Conservation (phyloP, 2,113 vertebrate species). For the Rhombomys opimus region DNA sequence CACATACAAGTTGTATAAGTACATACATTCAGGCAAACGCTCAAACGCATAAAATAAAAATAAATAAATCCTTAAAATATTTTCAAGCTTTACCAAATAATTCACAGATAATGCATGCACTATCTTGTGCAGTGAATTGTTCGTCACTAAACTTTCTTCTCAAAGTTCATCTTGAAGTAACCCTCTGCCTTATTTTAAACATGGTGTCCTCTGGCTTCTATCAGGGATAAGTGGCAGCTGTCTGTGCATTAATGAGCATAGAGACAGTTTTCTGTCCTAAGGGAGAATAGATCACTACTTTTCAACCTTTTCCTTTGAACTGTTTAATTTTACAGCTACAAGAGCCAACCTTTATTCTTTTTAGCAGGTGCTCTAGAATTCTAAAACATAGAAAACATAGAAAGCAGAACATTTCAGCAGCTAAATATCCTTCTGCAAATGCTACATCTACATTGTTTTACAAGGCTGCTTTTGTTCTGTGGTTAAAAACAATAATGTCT, state of each 20-base stretch:
- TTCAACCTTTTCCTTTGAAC: conserved; percentile 74
- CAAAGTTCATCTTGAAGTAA: conserved; percentile 73
- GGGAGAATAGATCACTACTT: conserved; percentile 71
- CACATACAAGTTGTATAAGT: neutral
- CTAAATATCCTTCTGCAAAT: conserved; percentile 68
- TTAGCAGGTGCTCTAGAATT: conserved; percentile 75
- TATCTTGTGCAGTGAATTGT: conserved; percentile 70
- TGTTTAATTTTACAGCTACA: conserved; percentile 77
- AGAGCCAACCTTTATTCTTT: conserved; percentile 79
- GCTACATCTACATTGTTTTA: conserved; percentile 61
- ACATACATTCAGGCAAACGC: neutral
- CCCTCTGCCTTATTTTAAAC: conserved; percentile 73
- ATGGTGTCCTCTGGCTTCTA: conserved; percentile 78
- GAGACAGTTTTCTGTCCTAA: conserved; percentile 57
- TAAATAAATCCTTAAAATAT: neutral
- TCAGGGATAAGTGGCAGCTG: conserved; percentile 85
- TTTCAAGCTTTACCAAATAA: conserved; percentile 56
- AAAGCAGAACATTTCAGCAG: conserved; percentile 68
- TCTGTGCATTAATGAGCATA: conserved; percentile 82
- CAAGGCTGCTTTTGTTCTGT: conserved; percentile 57
- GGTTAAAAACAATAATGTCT: conserved; percentile 25
- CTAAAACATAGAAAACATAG: conserved; percentile 78
- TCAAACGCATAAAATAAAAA: neutral
- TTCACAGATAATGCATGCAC: conserved; percentile 50
- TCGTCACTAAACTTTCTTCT: conserved; percentile 61